Conservation (phyloP, 2,797 vertebrate species). For the Onychomys arenicola region DNA sequence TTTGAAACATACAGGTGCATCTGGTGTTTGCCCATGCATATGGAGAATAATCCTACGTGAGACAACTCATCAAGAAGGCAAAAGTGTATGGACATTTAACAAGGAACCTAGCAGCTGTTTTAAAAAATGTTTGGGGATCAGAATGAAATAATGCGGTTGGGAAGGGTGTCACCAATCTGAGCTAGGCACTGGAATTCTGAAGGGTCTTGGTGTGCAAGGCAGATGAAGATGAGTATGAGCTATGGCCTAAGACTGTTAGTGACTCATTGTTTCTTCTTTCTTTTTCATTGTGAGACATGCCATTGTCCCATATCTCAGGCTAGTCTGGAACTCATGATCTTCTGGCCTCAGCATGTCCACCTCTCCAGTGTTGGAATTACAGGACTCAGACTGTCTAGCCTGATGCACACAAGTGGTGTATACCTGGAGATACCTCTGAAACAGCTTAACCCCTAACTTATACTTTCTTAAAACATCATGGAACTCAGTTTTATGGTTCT, state of each 20-base stretch:
- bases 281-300: neutral
- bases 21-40: neutral
- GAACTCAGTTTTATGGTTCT: neutral
- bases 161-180: neutral
- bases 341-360: neutral
- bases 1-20: neutral
- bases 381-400: neutral
- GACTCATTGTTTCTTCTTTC: too few species aligned
- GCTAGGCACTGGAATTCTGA: neutral
- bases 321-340: neutral
- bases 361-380: neutral
- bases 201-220: neutral
- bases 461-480: neutral
- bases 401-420: too few species aligned
- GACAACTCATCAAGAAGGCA: neutral
- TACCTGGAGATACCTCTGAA: neutral
- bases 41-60: neutral
- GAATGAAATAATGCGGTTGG: neutral
- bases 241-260: neutral
- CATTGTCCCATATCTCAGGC: too few species aligned
- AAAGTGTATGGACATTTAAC: neutral
- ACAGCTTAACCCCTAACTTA: neutral
- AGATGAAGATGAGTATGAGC: neutral
- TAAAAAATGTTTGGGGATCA: neutral
- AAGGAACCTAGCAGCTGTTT: neutral